These are phyloP conservation scores for Sorex fumeus DNA, from an alignment of 2,113 vertebrate genomes.

Conservation along the genomic window DNA sequence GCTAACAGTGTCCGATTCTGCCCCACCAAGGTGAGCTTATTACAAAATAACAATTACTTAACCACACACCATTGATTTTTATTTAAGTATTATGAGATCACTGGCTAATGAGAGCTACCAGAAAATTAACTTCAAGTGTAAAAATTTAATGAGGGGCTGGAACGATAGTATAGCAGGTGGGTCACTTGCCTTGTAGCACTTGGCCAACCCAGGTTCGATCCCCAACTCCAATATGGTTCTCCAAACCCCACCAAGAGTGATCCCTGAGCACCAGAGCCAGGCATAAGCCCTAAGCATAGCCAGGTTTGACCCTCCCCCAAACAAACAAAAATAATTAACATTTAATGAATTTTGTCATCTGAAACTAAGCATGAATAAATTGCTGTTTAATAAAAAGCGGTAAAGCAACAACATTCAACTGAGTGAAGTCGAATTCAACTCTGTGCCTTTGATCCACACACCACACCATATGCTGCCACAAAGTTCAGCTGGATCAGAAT, in stretches of 20 bases:
- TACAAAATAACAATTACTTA: constrained; percentile 37
- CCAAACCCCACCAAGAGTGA: no score
- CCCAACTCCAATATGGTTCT: no score
- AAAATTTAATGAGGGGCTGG: neutral
- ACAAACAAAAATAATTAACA: neutral
- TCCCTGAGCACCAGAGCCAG: no score
- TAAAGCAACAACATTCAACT: neutral
- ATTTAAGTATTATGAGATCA: constrained; percentile 41
- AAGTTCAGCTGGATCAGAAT: constrained; percentile 47
- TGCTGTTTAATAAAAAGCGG: constrained; percentile 44
- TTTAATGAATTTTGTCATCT: constrained; percentile 14
- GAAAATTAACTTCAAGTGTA: constrained; percentile 55
- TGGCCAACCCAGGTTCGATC: no score
- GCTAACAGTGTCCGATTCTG: constrained; percentile 29
- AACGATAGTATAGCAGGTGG: no score
- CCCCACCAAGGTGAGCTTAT: constrained; percentile 22
- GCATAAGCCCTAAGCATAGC: no score
- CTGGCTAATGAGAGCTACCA: neutral
- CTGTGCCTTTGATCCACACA: constrained; percentile 47
- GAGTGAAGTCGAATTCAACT: constrained; percentile 17
- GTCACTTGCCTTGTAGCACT: no score
- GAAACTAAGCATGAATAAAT: constrained; percentile 48
- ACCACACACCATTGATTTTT: neutral
- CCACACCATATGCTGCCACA: neutral
- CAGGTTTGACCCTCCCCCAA: no score